A percentile compares a stretch with the other conserved stretches of the same genome.
phyloP scores from a whole-genome alignment of 1,140 invertebrate genomes.

The Leguminivora glycinivorella region DNA sequence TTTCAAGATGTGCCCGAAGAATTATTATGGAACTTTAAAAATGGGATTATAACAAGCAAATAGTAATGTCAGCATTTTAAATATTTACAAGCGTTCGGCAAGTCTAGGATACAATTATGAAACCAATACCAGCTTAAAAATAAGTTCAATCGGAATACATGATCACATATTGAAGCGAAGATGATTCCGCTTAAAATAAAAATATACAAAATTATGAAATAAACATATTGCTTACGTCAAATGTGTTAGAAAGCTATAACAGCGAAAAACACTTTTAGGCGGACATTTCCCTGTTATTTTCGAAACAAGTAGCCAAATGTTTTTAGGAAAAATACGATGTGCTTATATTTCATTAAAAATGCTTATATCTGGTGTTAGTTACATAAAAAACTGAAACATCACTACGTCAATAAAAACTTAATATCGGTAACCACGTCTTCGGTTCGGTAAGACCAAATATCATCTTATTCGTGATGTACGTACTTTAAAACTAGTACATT shows the following conservation, averaged over 20 bases:
- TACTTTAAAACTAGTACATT: constrained; percentile 55
- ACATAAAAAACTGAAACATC: constrained; percentile 36
- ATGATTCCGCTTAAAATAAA: constrained; percentile 30
- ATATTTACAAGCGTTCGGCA: constrained; percentile 47
- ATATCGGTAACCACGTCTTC: constrained; percentile 62
- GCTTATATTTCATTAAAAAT: constrained; percentile 25
- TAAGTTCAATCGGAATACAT: constrained; percentile 27
- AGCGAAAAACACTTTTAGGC: constrained; percentile 45
- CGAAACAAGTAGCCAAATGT: constrained; percentile 36
- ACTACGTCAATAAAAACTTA: constrained; percentile 33
- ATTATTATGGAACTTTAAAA: constrained; percentile 37
- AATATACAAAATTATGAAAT: constrained; percentile 35
- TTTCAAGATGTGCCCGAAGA: constrained; percentile 7
- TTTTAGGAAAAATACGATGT: constrained; percentile 8
- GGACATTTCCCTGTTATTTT: constrained; percentile 45
- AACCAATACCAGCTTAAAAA: constrained; percentile 41
- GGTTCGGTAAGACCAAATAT: constrained; percentile 45
- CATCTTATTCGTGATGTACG: constrained; percentile 50
- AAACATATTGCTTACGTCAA: constrained; percentile 52
- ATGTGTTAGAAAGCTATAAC: constrained; percentile 31
- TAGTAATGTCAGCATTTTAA: constrained; percentile 5
- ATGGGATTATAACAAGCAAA: constrained; percentile 32
- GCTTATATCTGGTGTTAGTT: constrained; percentile 30
- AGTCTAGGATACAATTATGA: constrained; percentile 32
- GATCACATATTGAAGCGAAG: constrained; percentile 6